Percentiles rank a stretch among this genome's conserved stretches.
phyloP scores from a whole-genome alignment of 2,113 vertebrate species.

The Brachypodius melanocephalos region DNA sequence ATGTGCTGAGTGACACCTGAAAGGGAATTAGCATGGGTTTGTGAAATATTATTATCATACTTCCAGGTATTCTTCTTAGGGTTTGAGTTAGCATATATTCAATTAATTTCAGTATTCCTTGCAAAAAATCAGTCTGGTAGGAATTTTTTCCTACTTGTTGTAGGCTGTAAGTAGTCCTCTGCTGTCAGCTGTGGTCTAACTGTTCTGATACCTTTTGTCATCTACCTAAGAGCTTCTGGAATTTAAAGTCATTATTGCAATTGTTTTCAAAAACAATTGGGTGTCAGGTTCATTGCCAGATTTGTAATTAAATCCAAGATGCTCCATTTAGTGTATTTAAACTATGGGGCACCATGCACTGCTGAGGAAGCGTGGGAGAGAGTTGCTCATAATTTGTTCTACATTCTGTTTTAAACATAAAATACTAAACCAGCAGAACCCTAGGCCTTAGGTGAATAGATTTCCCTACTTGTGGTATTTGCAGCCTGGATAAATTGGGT shows the following conservation, averaged over 20 bases:
- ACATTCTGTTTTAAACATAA: slow-evolving; percentile 60
- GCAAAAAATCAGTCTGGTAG: background rate
- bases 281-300: background rate
- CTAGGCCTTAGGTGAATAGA: slow-evolving; percentile 63
- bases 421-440: slow-evolving; percentile 66
- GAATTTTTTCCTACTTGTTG: background rate
- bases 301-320: slow-evolving; percentile 45
- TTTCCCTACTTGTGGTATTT: slow-evolving; percentile 65
- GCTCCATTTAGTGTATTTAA: slow-evolving; percentile 9
- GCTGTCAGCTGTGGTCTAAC: background rate
- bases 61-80: background rate
- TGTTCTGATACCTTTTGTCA: background rate
- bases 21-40: background rate
- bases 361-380: background rate
- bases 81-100: background rate
- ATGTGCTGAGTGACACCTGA: background rate
- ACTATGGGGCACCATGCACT: background rate
- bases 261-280: slow-evolving; percentile 16
- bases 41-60: background rate
- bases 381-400: slow-evolving; percentile 58
- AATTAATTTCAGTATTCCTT: background rate
- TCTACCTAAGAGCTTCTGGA: slow-evolving; percentile 12
- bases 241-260: slow-evolving; percentile 30
- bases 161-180: background rate
- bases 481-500: slow-evolving; percentile 73